phyloP scores from a whole-genome alignment of 2,888 invertebrate genomes.

The Pammene fasciana region DNA sequence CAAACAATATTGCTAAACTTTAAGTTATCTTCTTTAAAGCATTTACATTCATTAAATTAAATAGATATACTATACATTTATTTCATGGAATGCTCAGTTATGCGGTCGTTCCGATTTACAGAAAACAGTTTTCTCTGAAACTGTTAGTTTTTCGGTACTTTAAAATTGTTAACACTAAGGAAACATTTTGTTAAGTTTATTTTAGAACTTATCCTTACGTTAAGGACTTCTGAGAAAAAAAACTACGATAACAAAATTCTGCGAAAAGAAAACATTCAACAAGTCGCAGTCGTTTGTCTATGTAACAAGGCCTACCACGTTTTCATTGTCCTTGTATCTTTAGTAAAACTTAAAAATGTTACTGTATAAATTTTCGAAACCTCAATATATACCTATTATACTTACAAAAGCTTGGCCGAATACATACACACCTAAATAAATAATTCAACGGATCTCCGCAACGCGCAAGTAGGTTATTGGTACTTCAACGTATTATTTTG shows the following conservation, averaged over 20 bases:
- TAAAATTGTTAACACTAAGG: not conserved
- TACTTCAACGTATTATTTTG: conserved; percentile 39
- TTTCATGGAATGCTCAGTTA: not conserved
- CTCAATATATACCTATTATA: conserved; percentile 3
- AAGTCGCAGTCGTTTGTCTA: not conserved
- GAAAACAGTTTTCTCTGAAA: too few species aligned
- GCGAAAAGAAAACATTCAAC: not conserved
- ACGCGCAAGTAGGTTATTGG: conserved; percentile 41
- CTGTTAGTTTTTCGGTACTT: too few species aligned
- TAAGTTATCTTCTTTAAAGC: conserved; percentile 1
- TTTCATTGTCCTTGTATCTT: conserved; percentile 8
- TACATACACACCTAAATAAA: conserved; percentile 41
- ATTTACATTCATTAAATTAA: not conserved
- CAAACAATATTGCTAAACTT: conserved; percentile 43
- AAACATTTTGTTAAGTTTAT: too few species aligned
- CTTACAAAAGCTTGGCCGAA: conserved; percentile 28
- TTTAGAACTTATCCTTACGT: not conserved
- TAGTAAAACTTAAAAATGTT: conserved; percentile 2
- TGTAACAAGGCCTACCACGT: not conserved
- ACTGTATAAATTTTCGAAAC: conserved; percentile 20
- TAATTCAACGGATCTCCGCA: conserved; percentile 40
- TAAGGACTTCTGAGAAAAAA: not conserved
- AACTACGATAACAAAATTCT: not conserved
- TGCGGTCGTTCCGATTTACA: not conserved
- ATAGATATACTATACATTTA: not conserved